A percentile compares a stretch with the other conserved stretches of the same genome.
Evolutionary conservation across 2,797 vertebrate species (phyloP).

Genomic region (Helostoma temminkii): DNA sequence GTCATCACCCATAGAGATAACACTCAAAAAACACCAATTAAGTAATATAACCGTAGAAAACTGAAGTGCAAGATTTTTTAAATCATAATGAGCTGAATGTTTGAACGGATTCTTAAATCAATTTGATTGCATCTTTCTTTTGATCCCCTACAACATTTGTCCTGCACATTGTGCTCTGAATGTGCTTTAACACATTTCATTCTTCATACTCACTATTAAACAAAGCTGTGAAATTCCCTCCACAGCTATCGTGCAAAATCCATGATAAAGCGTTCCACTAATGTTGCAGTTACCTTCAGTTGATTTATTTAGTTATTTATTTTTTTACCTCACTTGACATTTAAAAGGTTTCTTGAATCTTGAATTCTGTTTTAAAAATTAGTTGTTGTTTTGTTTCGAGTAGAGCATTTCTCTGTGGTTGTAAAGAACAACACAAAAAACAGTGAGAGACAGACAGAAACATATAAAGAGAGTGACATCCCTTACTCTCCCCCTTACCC

Average conservation of each 20-base stretch:
- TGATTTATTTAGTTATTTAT: too few species aligned
- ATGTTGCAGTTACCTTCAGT: too few species aligned
- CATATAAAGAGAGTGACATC: constrained; percentile 17
- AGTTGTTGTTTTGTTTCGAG: not conserved
- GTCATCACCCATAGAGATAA: constrained; percentile 7
- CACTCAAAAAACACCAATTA: not conserved
- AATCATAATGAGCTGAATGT: not conserved
- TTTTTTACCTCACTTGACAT: not conserved
- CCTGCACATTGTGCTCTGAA: not conserved
- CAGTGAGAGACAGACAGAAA: not conserved
- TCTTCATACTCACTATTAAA: not conserved
- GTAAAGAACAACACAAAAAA: constrained; percentile 8
- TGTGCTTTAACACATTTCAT: not conserved
- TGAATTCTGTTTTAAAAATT: not conserved
- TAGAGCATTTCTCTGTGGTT: constrained; percentile 13
- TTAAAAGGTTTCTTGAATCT: not conserved
- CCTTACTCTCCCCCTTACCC: constrained; percentile 23
- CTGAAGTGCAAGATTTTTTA: not conserved
- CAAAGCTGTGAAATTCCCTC: not conserved
- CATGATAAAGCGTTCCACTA: too few species aligned
- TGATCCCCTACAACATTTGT: not conserved
- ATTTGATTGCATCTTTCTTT: not conserved
- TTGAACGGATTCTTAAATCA: not conserved
- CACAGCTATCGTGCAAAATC: not conserved
- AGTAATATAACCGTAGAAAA: not conserved